Conservation (phyloP, 2,888 invertebrate genomes). For the Cenopis cana region DNA sequence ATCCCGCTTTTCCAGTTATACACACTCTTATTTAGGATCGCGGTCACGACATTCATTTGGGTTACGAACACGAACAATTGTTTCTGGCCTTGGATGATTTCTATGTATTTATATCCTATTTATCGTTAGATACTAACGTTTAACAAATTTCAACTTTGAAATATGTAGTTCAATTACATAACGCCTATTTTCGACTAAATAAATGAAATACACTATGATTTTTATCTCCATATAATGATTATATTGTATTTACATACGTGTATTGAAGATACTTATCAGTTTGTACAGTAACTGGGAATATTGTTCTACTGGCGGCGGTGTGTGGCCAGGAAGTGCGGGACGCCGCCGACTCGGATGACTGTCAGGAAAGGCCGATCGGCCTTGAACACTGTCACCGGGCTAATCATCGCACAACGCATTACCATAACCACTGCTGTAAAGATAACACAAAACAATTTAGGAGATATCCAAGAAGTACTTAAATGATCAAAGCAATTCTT, state of each 20-base stretch:
- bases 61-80: no score
- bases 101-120: no score
- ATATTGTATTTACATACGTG: not conserved
- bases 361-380: conserved; percentile 71
- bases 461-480: not conserved
- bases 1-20: no score
- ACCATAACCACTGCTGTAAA: conserved; percentile 66
- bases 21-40: no score
- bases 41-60: no score
- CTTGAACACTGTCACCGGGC: conserved; percentile 59
- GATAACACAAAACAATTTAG: conserved; percentile 44
- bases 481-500: no score
- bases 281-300: not conserved
- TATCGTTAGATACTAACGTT: no score
- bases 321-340: conserved; percentile 61
- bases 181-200: no score
- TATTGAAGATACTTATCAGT: not conserved
- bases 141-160: no score
- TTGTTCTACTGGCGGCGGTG: conserved; percentile 49
- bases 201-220: not conserved
- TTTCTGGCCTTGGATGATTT: no score
- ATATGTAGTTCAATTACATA: no score
- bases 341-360: conserved; percentile 56
- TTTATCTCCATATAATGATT: not conserved
- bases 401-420: conserved; percentile 58